Base-by-base conservation (phyloP, 2,113 vertebrate genomes). In the Ceyx melanurus region DNA sequence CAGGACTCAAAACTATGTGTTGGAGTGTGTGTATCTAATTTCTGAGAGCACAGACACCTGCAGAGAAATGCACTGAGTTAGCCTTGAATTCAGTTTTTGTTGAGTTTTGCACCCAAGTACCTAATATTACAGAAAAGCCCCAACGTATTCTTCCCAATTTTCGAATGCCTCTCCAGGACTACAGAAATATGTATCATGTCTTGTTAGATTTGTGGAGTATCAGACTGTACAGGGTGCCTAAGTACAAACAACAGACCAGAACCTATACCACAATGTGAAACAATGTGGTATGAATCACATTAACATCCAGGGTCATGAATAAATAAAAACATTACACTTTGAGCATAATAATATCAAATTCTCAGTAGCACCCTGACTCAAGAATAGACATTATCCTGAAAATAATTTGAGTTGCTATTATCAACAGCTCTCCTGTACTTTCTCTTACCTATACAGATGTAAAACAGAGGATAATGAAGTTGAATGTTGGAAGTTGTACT, bases 401-500 rank as follows among this genome's bases (percentile, higher is more conserved):
- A 90, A 76, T 54, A 37, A 17, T 17, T 11, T 56, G 31, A 82
- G 31, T 29, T 78, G 45, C 73, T 46, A 70, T 54, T 85, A 62
- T 28, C 33, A 74, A 26, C 28, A 73, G 9, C 13, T 80, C 15
- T 93, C 31, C 35, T 22, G 7, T 58, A 64, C 4, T 40, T 80
- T 85, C 28, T 61, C 26, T 67, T 37, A 82, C 18, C 25, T 89
- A 22, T 22, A 22, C 5, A 77, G 26, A 74, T 70, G 15, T 45
- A 89, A 82, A 88, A n/a, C 48, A 89, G 45, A 86, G 25, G 35
- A 77, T 53, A 25, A 29, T 57, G 43, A 74, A 72, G 40, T 5
- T 64, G 18, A 66, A 77, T 31, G 46, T 31, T 87, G 67, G 81
- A 92, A 94, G 85, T 26, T 77, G 16, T 81, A 77, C 43, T 90